Evolutionary conservation across 2,797 vertebrate genomes (phyloP).

Genomic region (Vireo griseus): DNA sequence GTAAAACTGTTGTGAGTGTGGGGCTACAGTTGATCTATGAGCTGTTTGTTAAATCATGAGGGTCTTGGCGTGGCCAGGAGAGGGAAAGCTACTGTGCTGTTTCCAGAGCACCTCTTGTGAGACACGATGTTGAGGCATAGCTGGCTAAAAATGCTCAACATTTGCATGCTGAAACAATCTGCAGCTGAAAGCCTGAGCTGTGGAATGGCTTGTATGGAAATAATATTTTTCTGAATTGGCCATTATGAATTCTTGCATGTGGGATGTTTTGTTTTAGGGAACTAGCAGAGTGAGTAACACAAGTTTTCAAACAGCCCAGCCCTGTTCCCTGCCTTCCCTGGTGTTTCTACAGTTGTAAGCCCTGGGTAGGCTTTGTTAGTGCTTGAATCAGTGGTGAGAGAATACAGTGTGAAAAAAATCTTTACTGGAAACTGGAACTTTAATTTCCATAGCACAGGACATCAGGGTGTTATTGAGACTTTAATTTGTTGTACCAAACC

Average conservation of each 20-base stretch:
- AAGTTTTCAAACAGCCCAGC: conserved; percentile 23
- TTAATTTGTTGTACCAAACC: background rate
- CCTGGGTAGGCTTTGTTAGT: background rate
- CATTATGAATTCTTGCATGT: conserved; percentile 19
- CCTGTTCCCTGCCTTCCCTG: background rate
- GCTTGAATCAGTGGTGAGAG: background rate
- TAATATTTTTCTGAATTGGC: conserved; percentile 26
- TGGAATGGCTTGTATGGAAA: background rate
- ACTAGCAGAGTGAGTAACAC: conserved; percentile 26
- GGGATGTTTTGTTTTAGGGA: conserved; percentile 32
- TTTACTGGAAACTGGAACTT: background rate
- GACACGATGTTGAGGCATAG: background rate
- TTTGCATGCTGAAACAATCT: background rate
- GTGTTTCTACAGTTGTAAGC: background rate
- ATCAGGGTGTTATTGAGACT: background rate
- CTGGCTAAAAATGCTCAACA: background rate
- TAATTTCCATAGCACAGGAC: background rate
- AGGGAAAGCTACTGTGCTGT: background rate
- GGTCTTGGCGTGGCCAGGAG: background rate
- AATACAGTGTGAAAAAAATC: background rate
- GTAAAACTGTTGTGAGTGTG: background rate
- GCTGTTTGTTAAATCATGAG: background rate
- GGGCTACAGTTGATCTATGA: background rate
- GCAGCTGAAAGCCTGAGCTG: background rate
- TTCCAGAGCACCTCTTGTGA: background rate